Percentiles rank a stretch among this genome's conserved stretches.
phyloP scores from a whole-genome alignment of 1,140 invertebrate species.

The Pinna nobilis region DNA sequence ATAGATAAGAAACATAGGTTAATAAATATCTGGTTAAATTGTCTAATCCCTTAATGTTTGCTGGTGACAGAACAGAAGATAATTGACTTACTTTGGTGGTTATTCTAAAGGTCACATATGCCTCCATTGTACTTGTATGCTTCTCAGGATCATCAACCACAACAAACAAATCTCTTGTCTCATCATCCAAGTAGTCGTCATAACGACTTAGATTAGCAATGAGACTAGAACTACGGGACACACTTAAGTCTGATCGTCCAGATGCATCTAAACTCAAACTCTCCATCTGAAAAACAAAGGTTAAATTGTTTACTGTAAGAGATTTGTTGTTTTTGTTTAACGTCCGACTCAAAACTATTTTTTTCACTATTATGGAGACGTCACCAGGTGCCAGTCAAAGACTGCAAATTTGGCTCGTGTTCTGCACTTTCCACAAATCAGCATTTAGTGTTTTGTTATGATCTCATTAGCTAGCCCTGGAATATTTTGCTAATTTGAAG shows the following conservation, averaged over 20 bases:
- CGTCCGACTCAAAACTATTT: no score
- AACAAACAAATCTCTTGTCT: conserved; percentile 79
- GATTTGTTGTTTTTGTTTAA: no score
- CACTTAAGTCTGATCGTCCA: conserved; percentile 62
- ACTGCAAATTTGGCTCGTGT: no score
- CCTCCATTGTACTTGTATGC: conserved; percentile 84
- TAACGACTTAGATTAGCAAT: conserved; percentile 67
- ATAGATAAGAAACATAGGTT: not conserved
- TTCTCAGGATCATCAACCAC: conserved; percentile 87
- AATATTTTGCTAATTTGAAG: no score
- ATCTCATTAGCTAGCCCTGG: no score
- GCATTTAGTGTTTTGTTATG: no score
- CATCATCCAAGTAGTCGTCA: conserved; percentile 69
- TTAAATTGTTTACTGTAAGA: no score
- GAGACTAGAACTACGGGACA: conserved; percentile 69
- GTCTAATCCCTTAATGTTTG: not conserved
- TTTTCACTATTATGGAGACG: no score
- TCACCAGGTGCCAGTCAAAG: no score
- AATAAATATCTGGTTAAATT: not conserved
- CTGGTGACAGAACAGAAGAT: not conserved
- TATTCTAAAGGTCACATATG: conserved; percentile 84
- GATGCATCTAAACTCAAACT: conserved; percentile 70
- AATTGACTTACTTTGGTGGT: conserved; percentile 79
- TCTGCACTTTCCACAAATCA: no score
- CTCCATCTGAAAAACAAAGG: conserved; percentile 60